These are phyloP conservation scores for Nymphalis polychloros DNA, from an alignment of 2,888 invertebrate genomes.

Conservation along the genomic window DNA sequence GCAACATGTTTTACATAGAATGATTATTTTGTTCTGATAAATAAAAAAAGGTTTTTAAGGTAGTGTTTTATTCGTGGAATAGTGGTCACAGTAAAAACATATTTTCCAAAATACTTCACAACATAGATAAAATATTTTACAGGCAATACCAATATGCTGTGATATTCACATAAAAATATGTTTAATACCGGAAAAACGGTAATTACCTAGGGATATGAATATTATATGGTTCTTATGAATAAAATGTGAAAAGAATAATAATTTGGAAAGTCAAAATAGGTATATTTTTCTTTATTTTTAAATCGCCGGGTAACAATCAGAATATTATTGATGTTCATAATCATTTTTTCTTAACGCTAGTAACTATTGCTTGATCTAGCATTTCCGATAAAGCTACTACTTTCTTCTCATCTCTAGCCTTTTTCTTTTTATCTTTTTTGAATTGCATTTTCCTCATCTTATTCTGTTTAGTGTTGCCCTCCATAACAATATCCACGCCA, in stretches of 20 bases:
- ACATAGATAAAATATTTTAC: too few relatives aligned
- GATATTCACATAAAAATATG: too few relatives aligned
- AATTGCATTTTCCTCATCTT: conserved; percentile 78
- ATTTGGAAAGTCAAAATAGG: background rate
- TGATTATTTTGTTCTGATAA: too few relatives aligned
- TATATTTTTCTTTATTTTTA: conserved; percentile 43
- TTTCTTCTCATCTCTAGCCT: conserved; percentile 80
- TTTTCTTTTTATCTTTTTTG: conserved; percentile 84
- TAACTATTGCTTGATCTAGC: conserved; percentile 82
- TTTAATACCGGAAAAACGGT: too few relatives aligned
- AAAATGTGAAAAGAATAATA: background rate
- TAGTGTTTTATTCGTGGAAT: too few relatives aligned
- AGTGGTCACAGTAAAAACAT: too few relatives aligned
- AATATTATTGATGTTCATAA: conserved; percentile 84
- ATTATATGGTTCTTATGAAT: background rate
- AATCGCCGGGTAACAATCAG: conserved; percentile 44
- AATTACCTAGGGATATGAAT: too few relatives aligned
- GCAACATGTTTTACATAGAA: too few relatives aligned
- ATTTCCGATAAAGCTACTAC: conserved; percentile 84
- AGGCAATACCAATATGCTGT: too few relatives aligned
- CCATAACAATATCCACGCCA: conserved; percentile 56
- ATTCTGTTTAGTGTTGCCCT: conserved; percentile 83
- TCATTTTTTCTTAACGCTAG: conserved; percentile 70
- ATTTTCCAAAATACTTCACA: too few relatives aligned
- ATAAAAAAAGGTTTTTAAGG: too few relatives aligned